Base-by-base conservation (phyloP, 2,113 vertebrate genomes). In the Siniperca chuatsi region DNA sequence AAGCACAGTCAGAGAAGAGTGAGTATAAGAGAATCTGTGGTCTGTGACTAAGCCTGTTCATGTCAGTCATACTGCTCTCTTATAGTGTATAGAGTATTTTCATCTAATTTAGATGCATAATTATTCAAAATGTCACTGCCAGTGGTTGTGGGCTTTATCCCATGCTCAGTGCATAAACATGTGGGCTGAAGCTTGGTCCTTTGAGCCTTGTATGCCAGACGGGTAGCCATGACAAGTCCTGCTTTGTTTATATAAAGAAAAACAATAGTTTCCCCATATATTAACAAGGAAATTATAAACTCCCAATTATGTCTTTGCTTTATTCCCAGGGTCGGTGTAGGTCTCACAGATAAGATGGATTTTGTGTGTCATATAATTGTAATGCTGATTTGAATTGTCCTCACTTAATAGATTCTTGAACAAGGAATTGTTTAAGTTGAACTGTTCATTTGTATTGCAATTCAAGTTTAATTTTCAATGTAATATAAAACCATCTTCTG, bases 51-150 rank as follows among this genome's bases (percentile, higher is more conserved):
- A 72, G 37, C 73, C 54, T 84, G 57, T 72, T 81, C 52, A 67
- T 66, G 79, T 78, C 83, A 76, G 67, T 90, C 89, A 82, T 35
- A 20, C 70, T 40, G 78, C 66, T 84, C 50, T 42, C 61, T 33
- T 74, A 46, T 67, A 35, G 44, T 15, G 42, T 75, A 54, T 8
- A 55, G 69, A 76, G 25, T 52, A 71, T 80, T 68, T 82, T 74
- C 72, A 74, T 60, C 71, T 83, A 66, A 89, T 88, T 89, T 71
- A 74, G 75, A 81, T 78, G 70, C 78, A 79, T 84, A 64, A 90
- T 91, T 87, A 85, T 85, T 92, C 72, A 71, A 80, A 75, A 86
- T 89, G 88, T 87, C 87, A 86, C 69, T 69, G 25, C 52, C 73
- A 85, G 72, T 84, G 61, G 77, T 87, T 84, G 66, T 83, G 79